Conservation (phyloP, 1,140 invertebrate genomes). For the Matsumurasca onukii region DNA sequence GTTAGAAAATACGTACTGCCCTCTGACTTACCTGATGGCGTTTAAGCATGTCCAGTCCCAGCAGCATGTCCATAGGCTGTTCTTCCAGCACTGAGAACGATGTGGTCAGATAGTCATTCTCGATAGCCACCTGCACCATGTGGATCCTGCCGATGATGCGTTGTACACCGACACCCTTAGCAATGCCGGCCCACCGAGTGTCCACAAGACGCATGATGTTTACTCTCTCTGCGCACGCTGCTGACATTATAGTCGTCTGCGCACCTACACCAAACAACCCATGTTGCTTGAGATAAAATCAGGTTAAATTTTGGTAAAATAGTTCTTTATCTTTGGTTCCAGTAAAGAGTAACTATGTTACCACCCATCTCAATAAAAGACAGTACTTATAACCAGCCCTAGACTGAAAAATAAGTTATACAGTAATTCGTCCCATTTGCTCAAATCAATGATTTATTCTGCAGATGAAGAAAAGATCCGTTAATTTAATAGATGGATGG, state of each 20-base stretch:
- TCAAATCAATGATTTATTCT: too few species aligned
- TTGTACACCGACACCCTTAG: slow-evolving; percentile 93
- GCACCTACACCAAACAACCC: slow-evolving; percentile 63
- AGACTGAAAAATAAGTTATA: too few species aligned
- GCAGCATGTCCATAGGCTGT: slow-evolving; percentile 97
- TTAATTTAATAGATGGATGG: too few species aligned
- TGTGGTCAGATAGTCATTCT: slow-evolving; percentile 88
- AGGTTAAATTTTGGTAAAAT: too few species aligned
- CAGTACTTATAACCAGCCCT: too few species aligned
- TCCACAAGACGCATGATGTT: slow-evolving; percentile 96
- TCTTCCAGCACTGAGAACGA: slow-evolving; percentile 98
- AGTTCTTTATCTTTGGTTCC: too few species aligned
- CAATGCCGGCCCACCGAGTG: slow-evolving; percentile 90
- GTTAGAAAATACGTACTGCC: too few species aligned
- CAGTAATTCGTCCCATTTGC: too few species aligned
- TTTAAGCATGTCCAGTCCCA: slow-evolving; percentile 97
- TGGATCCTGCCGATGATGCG: slow-evolving; percentile 95
- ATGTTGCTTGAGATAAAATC: too few species aligned
- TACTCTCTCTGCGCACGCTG: slow-evolving; percentile 88
- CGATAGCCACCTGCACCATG: slow-evolving; percentile 96
- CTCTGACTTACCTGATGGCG: slow-evolving; percentile 89
- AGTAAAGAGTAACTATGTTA: too few species aligned
- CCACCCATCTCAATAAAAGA: too few species aligned
- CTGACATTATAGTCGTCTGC: slow-evolving; percentile 93
- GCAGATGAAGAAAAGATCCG: too few species aligned